A percentile compares a stretch with the other conserved stretches of the same genome.
Evolutionary conservation across 64 coral and sea anemone genomes (phyloP).

Genomic region (Actinia tenebrosa): DNA sequence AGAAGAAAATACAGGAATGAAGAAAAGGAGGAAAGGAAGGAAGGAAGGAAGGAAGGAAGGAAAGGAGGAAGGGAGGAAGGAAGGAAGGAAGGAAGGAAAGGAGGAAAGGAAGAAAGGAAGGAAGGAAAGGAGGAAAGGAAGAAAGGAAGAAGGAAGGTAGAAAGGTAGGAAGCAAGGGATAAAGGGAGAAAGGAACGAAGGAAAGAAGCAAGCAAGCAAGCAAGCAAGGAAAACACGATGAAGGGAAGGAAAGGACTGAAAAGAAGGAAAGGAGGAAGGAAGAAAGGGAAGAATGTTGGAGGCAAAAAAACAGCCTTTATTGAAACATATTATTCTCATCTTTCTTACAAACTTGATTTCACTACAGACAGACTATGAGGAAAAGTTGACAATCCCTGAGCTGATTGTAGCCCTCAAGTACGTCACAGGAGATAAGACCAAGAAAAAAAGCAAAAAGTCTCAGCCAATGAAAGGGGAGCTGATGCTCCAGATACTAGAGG

Average conservation of each 20-base stretch:
- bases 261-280: no score
- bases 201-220: no score
- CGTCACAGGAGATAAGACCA: constrained; percentile 79
- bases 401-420: constrained; percentile 89
- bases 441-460: constrained; percentile 27
- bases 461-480: constrained; percentile 62
- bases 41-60: constrained; percentile 4
- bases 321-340: no score
- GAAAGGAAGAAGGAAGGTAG: background rate
- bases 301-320: background rate
- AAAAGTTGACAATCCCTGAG: constrained; percentile 30
- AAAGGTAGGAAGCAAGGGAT: background rate
- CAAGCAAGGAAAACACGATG: no score
- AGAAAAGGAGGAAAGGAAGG: background rate
- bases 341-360: background rate
- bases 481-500: constrained; percentile 80
- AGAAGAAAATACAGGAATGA: background rate
- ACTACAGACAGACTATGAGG: background rate
- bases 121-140: no score
- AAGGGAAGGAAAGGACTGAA: no score
- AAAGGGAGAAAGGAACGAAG: background rate
- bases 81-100: background rate
- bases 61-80: background rate
- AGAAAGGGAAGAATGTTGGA: background rate
- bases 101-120: no score